Percentiles rank a stretch among this genome's conserved stretches.
phyloP scores from a whole-genome alignment of 2,113 vertebrate genomes.

The Malurus cyaneus region DNA sequence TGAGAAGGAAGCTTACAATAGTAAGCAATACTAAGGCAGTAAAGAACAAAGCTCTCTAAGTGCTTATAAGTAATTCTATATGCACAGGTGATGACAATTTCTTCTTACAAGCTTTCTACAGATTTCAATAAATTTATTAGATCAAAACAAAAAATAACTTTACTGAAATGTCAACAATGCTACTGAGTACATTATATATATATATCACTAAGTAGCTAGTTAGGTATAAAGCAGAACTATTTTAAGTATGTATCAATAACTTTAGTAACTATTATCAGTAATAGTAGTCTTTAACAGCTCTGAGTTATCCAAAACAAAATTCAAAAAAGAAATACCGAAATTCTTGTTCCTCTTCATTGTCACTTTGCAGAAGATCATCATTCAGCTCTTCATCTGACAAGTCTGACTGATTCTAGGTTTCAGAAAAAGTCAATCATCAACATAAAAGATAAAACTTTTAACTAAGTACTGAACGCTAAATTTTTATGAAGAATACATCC shows the following conservation, averaged over 20 bases:
- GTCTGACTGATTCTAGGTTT: constrained; percentile 89
- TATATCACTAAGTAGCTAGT: background rate
- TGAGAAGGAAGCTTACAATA: background rate
- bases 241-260: background rate
- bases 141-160: background rate
- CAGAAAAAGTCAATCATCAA: constrained; percentile 34
- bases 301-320: background rate
- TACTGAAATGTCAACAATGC: background rate
- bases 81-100: background rate
- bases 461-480: background rate
- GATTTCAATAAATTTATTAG: background rate
- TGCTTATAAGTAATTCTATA: background rate
- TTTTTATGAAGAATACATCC: background rate
- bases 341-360: constrained; percentile 87
- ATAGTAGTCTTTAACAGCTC: background rate
- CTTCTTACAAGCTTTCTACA: background rate
- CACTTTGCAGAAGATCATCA: constrained; percentile 95
- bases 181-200: background rate
- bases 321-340: constrained; percentile 70
- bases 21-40: background rate
- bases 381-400: constrained; percentile 95
- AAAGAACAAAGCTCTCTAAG: background rate
- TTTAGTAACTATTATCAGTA: background rate
- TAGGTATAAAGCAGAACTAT: background rate
- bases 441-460: background rate